Conservation (phyloP, 2,888 invertebrate genomes). For the Automeris io region DNA sequence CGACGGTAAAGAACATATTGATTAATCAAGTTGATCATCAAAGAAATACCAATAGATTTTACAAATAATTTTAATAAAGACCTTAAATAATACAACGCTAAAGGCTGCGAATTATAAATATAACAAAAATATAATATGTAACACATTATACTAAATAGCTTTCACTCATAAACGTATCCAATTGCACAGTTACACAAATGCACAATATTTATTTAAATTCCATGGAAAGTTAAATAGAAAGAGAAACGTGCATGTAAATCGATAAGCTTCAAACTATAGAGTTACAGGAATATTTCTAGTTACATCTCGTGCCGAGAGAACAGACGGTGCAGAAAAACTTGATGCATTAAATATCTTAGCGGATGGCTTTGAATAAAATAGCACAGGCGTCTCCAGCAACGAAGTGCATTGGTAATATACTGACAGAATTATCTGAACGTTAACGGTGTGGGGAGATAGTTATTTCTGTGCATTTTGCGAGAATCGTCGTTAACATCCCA, state of each 20-base stretch:
- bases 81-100: too few relatives aligned
- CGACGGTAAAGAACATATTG: too few relatives aligned
- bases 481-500: constrained; percentile 52
- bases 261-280: constrained; percentile 46
- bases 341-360: neutral
- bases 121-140: too few relatives aligned
- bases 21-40: too few relatives aligned
- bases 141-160: too few relatives aligned
- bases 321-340: constrained; percentile 26
- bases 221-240: constrained; percentile 50
- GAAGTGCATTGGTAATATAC: constrained; percentile 61
- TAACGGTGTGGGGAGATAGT: constrained; percentile 48
- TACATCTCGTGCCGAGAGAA: constrained; percentile 10
- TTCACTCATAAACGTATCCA: constrained; percentile 8
- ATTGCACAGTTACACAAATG: constrained; percentile 19
- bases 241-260: constrained; percentile 46
- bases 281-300: constrained; percentile 65
- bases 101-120: too few relatives aligned
- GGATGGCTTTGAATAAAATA: constrained; percentile 42
- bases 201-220: constrained; percentile 28
- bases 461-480: constrained; percentile 69
- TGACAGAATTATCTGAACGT: constrained; percentile 60
- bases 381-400: constrained; percentile 56
- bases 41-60: too few relatives aligned
- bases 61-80: too few relatives aligned